phyloP scores from a whole-genome alignment of 2,797 vertebrate genomes.

The Cryptoprocta ferox region DNA sequence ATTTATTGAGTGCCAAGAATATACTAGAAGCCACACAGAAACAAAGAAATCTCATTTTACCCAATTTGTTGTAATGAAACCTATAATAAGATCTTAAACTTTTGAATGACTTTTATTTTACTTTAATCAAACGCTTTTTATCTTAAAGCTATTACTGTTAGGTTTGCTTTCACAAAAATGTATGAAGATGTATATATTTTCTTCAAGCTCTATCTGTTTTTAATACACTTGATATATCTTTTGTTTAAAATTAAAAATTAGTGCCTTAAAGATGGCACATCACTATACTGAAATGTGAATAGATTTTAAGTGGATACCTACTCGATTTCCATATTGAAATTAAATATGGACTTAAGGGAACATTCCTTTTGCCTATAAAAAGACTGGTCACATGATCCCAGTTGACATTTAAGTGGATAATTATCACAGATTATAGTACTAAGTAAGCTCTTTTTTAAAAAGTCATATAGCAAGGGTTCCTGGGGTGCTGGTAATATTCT shows the following conservation, averaged over 20 bases:
- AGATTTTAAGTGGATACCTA: constrained; percentile 75
- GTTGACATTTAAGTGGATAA: constrained; percentile 85
- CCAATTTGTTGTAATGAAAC: constrained; percentile 60
- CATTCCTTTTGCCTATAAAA: constrained; percentile 83
- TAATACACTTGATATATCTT: constrained; percentile 11
- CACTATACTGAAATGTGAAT: constrained; percentile 72
- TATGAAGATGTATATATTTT: constrained; percentile 49
- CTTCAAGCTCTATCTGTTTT: constrained; percentile 34
- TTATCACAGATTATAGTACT: constrained; percentile 78
- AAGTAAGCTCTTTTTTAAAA: constrained; percentile 72
- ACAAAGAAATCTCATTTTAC: constrained; percentile 61
- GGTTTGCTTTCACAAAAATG: constrained; percentile 48
- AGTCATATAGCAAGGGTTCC: constrained; percentile 41
- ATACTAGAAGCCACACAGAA: constrained; percentile 60
- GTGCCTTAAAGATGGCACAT: constrained; percentile 66
- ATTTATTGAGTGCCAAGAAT: constrained; percentile 51
- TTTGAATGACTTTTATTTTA: constrained; percentile 66
- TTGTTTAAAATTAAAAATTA: constrained; percentile 68
- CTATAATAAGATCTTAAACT: constrained; percentile 60
- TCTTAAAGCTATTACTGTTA: constrained; percentile 36
- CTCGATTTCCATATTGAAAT: constrained; percentile 79
- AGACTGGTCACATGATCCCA: constrained; percentile 74
- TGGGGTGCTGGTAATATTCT: constrained; percentile 36
- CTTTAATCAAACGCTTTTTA: constrained; percentile 60
- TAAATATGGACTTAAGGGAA: constrained; percentile 80